Evolutionary conservation across 2,888 invertebrate species (phyloP), one percentile per base, ranked within the genome.

Genomic region (Conchocele bisecta): DNA sequence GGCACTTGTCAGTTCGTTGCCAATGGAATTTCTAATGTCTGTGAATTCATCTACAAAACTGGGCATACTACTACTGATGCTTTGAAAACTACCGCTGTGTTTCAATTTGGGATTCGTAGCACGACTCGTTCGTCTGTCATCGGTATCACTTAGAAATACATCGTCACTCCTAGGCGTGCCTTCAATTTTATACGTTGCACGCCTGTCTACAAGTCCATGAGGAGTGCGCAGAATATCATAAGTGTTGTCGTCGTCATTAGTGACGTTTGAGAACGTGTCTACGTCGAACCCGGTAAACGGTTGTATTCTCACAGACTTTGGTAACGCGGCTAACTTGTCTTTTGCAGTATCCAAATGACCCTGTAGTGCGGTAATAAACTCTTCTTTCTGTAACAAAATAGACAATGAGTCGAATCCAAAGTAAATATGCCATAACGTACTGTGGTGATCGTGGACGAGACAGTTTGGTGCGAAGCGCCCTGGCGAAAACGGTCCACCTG

Each of bases 351-450:
- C 76, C 24, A 88, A 70, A 33, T 84, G 82, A 5, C 72, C 44
- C 57, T 88, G 83, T 6, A 88, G 74, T 6, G 72, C 71, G 17
- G 83, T 68, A 31, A 88, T 83, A 35, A 74, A 60, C 2, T 54
- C 51, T 41, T 85, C 81, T 76, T 87, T 88, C 88, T 88, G 82
- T 15, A 83, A 82, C 46, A 57, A 64, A 33, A 39, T 13, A 11
- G 7, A 53, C n/a, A n/a, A n/a, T n/a, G n/a, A n/a, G n/a, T n/a
- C n/a, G n/a, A n/a, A n/a, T n/a, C n/a, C n/a, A n/a, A n/a, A n/a
- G n/a, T n/a, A n/a, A n/a, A n/a, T n/a, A n/a, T n/a, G n/a, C n/a
- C n/a, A n/a, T n/a, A n/a, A n/a, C n/a, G n/a, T n/a, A n/a, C n/a
- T n/a, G n/a, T n/a, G n/a, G n/a, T n/a, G n/a, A n/a, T n/a, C n/a